Evolutionary conservation across 2,888 invertebrate species (phyloP), one percentile per base, ranked within the genome.

Genomic region (Lithosia quadra): DNA sequence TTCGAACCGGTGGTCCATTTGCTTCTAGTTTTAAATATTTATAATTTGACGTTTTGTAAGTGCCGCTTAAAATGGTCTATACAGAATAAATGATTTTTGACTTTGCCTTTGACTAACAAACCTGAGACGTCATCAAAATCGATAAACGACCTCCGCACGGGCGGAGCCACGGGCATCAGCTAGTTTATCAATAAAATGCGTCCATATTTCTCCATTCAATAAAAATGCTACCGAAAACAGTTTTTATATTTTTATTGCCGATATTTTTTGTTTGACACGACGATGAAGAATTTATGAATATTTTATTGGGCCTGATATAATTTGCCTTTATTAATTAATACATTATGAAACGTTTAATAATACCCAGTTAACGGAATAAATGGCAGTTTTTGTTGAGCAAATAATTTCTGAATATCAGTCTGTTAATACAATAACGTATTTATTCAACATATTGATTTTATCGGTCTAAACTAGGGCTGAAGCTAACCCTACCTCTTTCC

Each of bases 141-240:
- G n/a, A n/a, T n/a, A n/a, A n/a, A n/a, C n/a, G n/a, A n/a, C n/a
- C n/a, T n/a, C n/a, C n/a, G n/a, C n/a, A n/a, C n/a, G n/a, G n/a
- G n/a, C n/a, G n/a, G 15, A 43, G 49, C 59, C 11, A 58, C 53
- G 22, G 10, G n/a, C n/a, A n/a, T n/a, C n/a, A n/a, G n/a, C n/a
- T 67, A 43, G 49, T 61, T 60, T 39, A 73, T 61, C 64, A 67
- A 67, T 64, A 59, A 60, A 68, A 56, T 58, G 55, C 36, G 28
- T 63, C 11, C 55, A 67, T 67, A 39, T 63, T 74, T 65, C 69
- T 61, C 57, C 60, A 76, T 77, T 68, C 70, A 72, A 59, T 68
- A 70, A 72, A 78, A 78, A 78, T 77, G 73, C 71, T 73, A 73
- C 72, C 68, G 28, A 65, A 49, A 69, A 78, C 69, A 69, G 49